These are phyloP conservation scores for Ornithoptera priamus DNA, from an alignment of 2,888 invertebrate species.

Conservation along the genomic window DNA sequence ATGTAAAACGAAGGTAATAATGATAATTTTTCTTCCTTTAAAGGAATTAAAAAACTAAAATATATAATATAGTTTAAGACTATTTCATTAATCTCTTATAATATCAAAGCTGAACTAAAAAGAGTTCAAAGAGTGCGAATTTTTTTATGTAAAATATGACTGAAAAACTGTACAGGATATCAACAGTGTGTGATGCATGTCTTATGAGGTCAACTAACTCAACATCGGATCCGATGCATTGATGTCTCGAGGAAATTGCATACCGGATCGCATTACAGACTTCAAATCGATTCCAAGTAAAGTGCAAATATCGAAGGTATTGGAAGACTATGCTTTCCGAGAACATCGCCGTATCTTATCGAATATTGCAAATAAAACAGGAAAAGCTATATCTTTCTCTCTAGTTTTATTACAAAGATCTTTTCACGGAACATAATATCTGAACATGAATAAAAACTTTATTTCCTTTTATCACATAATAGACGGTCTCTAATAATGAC, in stretches of 20 bases:
- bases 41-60: too few relatives aligned
- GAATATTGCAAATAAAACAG: slow-evolving; percentile 29
- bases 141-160: not conserved
- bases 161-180: not conserved
- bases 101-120: too few relatives aligned
- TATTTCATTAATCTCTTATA: too few relatives aligned
- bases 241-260: slow-evolving; percentile 31
- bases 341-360: slow-evolving; percentile 43
- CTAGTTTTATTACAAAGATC: not conserved
- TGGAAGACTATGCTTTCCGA: slow-evolving; percentile 34
- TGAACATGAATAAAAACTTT: too few relatives aligned
- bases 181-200: not conserved
- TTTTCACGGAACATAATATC: too few relatives aligned
- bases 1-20: too few relatives aligned
- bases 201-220: slow-evolving; percentile 20
- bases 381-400: not conserved
- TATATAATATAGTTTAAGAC: too few relatives aligned
- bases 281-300: slow-evolving; percentile 41
- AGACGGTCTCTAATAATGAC: too few relatives aligned
- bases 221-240: slow-evolving; percentile 13
- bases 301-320: slow-evolving; percentile 28
- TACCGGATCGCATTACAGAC: slow-evolving; percentile 31
- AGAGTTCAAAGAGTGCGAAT: too few relatives aligned
- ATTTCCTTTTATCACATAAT: too few relatives aligned
- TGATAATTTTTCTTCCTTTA: too few relatives aligned